Evolutionary conservation across 2,797 vertebrate species (phyloP), one percentile per base, ranked within the genome.

Genomic region (Poeciliopsis paucimaculata): DNA sequence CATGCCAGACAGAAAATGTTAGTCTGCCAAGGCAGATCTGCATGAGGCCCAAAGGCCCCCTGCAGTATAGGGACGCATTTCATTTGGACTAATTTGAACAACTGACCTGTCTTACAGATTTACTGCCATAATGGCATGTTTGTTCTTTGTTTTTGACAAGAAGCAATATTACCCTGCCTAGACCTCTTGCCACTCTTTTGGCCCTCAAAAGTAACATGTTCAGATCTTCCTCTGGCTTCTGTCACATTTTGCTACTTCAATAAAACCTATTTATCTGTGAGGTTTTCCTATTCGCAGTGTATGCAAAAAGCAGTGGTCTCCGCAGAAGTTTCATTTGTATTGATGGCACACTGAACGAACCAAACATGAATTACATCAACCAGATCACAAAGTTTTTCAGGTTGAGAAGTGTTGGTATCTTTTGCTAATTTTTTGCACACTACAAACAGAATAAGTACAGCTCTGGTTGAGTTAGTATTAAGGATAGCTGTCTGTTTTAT

Each of bases 21-120:
- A 34, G 51, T 53, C 23, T 53, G 51, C 51, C 23, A 53, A 53
- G 51, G 51, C 9, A 18, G 23, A 53, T 26, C 51, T 26, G 23
- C 51, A 26, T 10, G 51, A 53, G 51, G 51, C 51, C 20, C 51
- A 53, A 53, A 8, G 8, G 51, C 51, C 51, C 23, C 10, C 9
- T 10, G 51, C 23, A 53, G 23, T 53, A 26, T 23, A 53, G 8
- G 9, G 51, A 53, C 23, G 75, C 47, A 34, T 34, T 68, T 75
- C 57, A 43, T n/a, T 80, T 51, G 74, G 41, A 47, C 85, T 77
- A 73, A 68, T 72, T 66, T 83, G 73, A 89, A 77, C 76, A 64
- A 87, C 73, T 85, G 68, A 28, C 60, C 41, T 62, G 46, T 55
- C 49, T 80, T 81, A 77, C 57, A 55, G n/a, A 81, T 0, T 73